Evolutionary conservation across 2,888 invertebrate genomes (phyloP), one percentile per base, ranked within the genome.

Genomic region (Idaea biselata): DNA sequence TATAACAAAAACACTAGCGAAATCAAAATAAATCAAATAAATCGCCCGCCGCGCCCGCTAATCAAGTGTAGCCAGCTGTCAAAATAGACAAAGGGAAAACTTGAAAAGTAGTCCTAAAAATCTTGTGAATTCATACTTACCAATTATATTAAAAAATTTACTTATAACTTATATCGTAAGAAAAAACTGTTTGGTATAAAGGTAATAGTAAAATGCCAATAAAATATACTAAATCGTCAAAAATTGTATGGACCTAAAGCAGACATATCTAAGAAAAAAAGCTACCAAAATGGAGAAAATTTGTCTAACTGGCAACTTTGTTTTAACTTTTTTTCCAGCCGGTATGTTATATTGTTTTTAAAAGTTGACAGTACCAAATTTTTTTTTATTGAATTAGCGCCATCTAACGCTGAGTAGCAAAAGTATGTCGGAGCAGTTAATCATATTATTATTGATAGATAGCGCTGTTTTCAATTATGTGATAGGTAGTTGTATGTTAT

Each of bases 381-480:
- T 44, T 44, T 44, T 14, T 44, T 44, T 44, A 8, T 0, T 18
- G 14, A 7, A 18, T 18, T 60, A 58, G 5, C 58, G 66, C 65
- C 65, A 67, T 65, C 70, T 70, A 67, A 53, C 54, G 59, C 58
- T 16, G 16, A 65, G 53, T 66, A 64, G 67, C 14, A 16, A 16
- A 60, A 44, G 16, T 8, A 8, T 31, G 5, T 11, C 55, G 0
- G 0, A 8, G 8, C 25, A 31, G 6, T 16, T 11, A 17, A 44
- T 1, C 16, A 7, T 54, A 60, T 56, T 8, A 6, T 16, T 53
- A 6, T 16, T n/a, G 14, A 55, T 59, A 70, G 70, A 68, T 68
- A 64, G 18, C 65, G 57, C 8, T 60, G 58, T 0, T 17, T 31
- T 55, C 6, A 33, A 59, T 18, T 33, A 31, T 44, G 17, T 18